Conservation (phyloP, 2,888 invertebrate genomes). For the Stictocephala bisonia region DNA sequence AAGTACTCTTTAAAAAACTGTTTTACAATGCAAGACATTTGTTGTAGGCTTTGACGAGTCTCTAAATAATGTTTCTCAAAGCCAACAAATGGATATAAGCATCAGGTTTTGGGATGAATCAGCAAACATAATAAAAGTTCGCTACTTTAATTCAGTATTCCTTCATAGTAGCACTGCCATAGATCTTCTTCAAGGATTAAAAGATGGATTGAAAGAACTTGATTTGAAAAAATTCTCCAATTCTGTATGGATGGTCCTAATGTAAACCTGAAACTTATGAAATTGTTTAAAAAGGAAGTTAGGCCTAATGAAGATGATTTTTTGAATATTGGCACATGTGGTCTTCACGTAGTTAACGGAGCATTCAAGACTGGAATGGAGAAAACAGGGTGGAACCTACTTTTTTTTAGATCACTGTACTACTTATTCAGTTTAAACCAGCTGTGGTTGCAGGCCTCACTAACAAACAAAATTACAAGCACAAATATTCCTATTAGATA, state of each 20-base stretch:
- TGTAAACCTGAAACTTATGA: slow-evolving; percentile 42
- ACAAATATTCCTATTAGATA: no score
- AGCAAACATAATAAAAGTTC: slow-evolving; percentile 14
- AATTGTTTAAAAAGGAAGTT: slow-evolving; percentile 37
- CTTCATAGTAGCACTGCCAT: not conserved
- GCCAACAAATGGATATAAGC: slow-evolving; percentile 45
- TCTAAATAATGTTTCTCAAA: slow-evolving; percentile 36
- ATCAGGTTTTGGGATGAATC: slow-evolving; percentile 42
- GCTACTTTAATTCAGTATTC: slow-evolving; percentile 43
- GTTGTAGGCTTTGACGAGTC: slow-evolving; percentile 45
- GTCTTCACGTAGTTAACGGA: slow-evolving; percentile 33
- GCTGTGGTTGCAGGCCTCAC: no score
- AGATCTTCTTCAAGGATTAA: not conserved
- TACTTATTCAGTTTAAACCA: slow-evolving; percentile 49
- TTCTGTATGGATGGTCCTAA: slow-evolving; percentile 48
- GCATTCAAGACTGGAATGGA: slow-evolving; percentile 36
- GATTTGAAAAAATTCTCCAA: slow-evolving; percentile 33
- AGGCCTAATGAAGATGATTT: not conserved
- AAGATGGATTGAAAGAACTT: slow-evolving; percentile 14
- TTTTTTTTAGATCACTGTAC: slow-evolving; percentile 44
- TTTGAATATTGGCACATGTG: slow-evolving; percentile 39
- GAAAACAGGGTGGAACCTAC: slow-evolving; percentile 30
- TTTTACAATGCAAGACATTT: not conserved
- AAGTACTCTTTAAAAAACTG: not conserved
- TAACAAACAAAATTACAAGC: no score